Evolutionary conservation across 2,797 vertebrate genomes (phyloP).

Genomic region (Enteromius radiatus): DNA sequence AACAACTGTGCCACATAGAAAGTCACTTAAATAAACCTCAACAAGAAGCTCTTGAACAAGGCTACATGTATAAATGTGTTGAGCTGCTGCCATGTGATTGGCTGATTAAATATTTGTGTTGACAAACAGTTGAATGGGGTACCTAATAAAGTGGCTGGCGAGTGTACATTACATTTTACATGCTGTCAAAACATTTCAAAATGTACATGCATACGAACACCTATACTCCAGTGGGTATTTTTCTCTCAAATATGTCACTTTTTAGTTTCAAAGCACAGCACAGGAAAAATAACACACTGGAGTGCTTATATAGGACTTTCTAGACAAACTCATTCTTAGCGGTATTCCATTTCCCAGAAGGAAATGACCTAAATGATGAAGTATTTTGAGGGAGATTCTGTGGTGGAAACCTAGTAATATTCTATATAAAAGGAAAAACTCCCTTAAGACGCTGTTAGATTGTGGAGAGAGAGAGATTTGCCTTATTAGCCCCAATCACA

Average conservation of each 20-base stretch:
- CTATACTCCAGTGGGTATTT: neutral
- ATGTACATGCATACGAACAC: neutral
- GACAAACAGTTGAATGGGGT: neutral
- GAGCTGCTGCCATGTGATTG: neutral
- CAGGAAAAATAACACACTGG: neutral
- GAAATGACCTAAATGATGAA: constrained; percentile 38
- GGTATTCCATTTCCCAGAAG: constrained; percentile 11
- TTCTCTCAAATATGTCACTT: neutral
- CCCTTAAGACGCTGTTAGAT: constrained; percentile 4
- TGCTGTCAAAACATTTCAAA: neutral
- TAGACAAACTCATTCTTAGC: neutral
- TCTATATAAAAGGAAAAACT: constrained; percentile 23
- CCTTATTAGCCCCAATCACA: constrained; percentile 35
- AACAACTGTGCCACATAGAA: neutral
- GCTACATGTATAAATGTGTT: neutral
- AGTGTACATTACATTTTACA: neutral
- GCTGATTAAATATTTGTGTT: neutral
- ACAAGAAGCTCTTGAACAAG: neutral
- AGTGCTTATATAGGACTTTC: neutral
- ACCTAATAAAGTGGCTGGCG: neutral
- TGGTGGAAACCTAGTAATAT: constrained; percentile 20
- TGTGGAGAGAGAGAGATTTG: neutral
- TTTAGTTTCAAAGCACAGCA: neutral
- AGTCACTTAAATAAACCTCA: neutral
- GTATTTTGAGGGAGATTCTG: constrained; percentile 22